These are phyloP conservation scores for Eunapius fragilis DNA, from an alignment of 37 sponge, comb jelly and placozoan genomes.

Conservation along the genomic window DNA sequence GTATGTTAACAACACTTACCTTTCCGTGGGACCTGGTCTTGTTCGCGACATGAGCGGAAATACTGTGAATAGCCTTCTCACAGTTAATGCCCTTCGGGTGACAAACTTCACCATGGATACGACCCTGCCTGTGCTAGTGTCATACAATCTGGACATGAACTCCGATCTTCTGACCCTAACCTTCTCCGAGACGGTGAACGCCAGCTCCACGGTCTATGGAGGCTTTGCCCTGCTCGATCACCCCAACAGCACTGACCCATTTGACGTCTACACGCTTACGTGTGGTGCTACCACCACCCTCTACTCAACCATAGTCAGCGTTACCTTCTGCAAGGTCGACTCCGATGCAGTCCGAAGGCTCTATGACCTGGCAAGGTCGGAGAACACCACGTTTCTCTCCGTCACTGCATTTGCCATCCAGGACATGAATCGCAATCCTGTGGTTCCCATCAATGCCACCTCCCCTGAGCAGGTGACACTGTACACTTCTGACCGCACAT, in stretches of 20 bases:
- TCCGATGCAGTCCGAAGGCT: slow-evolving; percentile 84
- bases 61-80: slow-evolving; percentile 17
- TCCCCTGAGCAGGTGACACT: slow-evolving; percentile 25
- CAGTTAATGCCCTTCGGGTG: slow-evolving; percentile 38
- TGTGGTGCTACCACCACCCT: slow-evolving; percentile 20
- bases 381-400: slow-evolving; percentile 70
- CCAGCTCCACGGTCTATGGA: slow-evolving; percentile 48
- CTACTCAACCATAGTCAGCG: slow-evolving; percentile 45
- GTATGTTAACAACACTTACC: slow-evolving; percentile 57
- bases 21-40: slow-evolving; percentile 56
- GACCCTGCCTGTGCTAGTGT: slow-evolving; percentile 67
- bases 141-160: slow-evolving; percentile 80
- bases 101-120: slow-evolving; percentile 63
- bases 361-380: slow-evolving; percentile 72
- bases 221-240: slow-evolving; percentile 47
- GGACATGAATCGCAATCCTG: slow-evolving; percentile 80
- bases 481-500: slow-evolving; percentile 75
- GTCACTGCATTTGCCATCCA: slow-evolving; percentile 49
- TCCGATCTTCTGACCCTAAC: slow-evolving; percentile 60
- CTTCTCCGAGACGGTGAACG: slow-evolving; percentile 90
- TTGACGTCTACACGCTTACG: slow-evolving; percentile 42
- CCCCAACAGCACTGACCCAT: slow-evolving; percentile 46
- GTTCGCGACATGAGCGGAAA: slow-evolving; percentile 89
- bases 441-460: slow-evolving; percentile 17
- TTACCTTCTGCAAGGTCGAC: slow-evolving; percentile 78